Percentiles rank a stretch among this genome's conserved stretches.
Conservation (phyloP, 2,888 invertebrate species). For the Caprella mutica region DNA sequence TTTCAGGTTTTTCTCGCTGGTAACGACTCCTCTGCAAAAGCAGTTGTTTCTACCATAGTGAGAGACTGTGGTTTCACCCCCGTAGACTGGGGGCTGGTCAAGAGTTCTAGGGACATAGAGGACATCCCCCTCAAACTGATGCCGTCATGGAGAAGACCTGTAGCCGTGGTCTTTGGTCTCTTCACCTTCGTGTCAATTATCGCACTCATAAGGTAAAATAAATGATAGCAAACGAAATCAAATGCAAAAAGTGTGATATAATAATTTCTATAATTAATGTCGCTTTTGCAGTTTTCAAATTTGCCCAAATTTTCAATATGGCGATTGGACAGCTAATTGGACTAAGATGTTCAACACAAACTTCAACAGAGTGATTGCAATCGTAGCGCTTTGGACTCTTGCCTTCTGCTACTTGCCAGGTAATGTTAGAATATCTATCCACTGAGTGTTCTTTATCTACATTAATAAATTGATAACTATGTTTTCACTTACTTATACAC, state of each 20-base stretch:
- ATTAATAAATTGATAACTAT: no score
- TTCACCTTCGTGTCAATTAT: conserved; percentile 28
- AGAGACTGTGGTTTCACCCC: conserved; percentile 31
- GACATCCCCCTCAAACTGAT: conserved; percentile 30
- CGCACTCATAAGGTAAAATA: conserved; percentile 26
- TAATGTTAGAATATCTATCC: no score
- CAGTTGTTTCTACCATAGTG: conserved; percentile 16
- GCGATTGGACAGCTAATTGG: conserved; percentile 26
- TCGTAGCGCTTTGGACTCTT: conserved; percentile 27
- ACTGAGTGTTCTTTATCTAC: no score
- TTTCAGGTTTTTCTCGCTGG: conserved; percentile 33
- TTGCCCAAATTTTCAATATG: conserved; percentile 19
- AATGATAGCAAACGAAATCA: no score
- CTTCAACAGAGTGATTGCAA: conserved; percentile 32
- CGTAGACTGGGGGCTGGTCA: conserved; percentile 29
- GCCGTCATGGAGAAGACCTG: conserved; percentile 33
- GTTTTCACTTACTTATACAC: no score
- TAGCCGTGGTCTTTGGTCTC: conserved; percentile 31
- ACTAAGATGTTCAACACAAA: conserved; percentile 28
- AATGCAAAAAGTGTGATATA: no score
- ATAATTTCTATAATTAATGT: no score
- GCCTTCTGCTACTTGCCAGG: conserved; percentile 33
- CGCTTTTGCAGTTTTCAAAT: conserved; percentile 33
- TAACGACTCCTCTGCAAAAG: conserved; percentile 24
- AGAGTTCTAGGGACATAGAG: conserved; percentile 30